Evolutionary conservation across 2,113 vertebrate species (phyloP), one percentile per base, ranked within the genome.

Genomic region (Dicaeum eximium): DNA sequence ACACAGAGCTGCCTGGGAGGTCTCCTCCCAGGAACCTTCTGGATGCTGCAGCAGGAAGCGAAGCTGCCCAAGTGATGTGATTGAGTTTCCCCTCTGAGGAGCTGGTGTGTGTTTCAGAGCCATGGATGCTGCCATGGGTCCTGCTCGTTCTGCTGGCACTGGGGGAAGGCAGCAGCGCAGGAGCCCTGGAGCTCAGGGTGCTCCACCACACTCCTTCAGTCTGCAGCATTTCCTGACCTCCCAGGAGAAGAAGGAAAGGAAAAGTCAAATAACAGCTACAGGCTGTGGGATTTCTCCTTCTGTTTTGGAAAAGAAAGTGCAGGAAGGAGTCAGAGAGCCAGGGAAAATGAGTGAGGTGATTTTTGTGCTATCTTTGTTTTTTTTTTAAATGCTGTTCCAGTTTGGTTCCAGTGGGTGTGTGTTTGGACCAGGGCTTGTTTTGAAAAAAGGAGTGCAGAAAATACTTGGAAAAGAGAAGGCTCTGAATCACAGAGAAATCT

Each of bases 301-400:
- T 91, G 90, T 80, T 84, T 90, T 70, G 64, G 70, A 90, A 88
- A 86, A 82, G 70, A 69, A 93, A 94, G n/a, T 53, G n/a, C 40
- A 69, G 53, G 47, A 67, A 58, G 42, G 58, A 94, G 62, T 57
- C 31, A 53, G 47, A 45, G 35, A 80, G 45, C n/a, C 54, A 79
- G 50, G 53, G 47, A 88, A 82, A 91, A 83, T 6, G 15, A 90
- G 24, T 54, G 47, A 91, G 58, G 66, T 85, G 35, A 1, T 73
- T 86, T 74, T 45, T n/a, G 25, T 48, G n/a, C 8, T 20, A 7
- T n/a, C 38, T 38, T 38, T 38, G n/a, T 38, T 61, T 37, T n/a
- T 25, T 27, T 38, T 54, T 45, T 42, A 4, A 5, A 13, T 33
- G 38, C 30, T 61, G 40, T 47, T 47, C 21, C 12, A 12, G 17